phyloP scores from a whole-genome alignment of 2,888 invertebrate species.

The Drosophila crucigera region DNA sequence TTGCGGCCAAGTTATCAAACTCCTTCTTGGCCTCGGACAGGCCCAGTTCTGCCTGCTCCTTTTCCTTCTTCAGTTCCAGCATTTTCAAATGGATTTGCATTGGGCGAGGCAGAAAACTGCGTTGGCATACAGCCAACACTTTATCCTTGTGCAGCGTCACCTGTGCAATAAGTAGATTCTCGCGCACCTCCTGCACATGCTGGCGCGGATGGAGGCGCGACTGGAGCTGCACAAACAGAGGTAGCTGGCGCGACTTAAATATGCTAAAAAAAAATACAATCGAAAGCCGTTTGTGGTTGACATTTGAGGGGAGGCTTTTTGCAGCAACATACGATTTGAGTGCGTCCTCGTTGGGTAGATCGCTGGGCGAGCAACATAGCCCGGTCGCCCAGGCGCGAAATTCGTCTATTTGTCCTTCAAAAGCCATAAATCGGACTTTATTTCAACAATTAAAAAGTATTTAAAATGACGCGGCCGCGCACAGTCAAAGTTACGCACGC shows the following conservation, averaged over 20 bases:
- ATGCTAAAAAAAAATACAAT: slow-evolving; percentile 65
- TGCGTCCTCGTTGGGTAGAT: slow-evolving; percentile 81
- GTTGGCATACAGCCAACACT: slow-evolving; percentile 72
- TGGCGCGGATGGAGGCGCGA: slow-evolving; percentile 81
- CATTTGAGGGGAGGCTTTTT: not conserved
- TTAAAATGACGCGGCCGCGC: slow-evolving; percentile 38
- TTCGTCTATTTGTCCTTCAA: slow-evolving; percentile 64
- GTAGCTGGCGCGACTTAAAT: slow-evolving; percentile 82
- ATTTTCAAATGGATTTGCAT: slow-evolving; percentile 79
- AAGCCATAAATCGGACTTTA: slow-evolving; percentile 41
- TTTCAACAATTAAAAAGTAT: slow-evolving; percentile 1
- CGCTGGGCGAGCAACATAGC: slow-evolving; percentile 77
- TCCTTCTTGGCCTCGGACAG: slow-evolving; percentile 67
- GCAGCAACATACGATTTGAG: slow-evolving; percentile 78
- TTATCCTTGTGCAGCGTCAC: slow-evolving; percentile 76
- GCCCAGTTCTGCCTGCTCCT: slow-evolving; percentile 52
- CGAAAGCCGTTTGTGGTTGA: not conserved
- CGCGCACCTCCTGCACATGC: slow-evolving; percentile 76
- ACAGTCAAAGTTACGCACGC: slow-evolving; percentile 9
- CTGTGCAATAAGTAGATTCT: slow-evolving; percentile 82
- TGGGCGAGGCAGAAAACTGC: slow-evolving; percentile 79
- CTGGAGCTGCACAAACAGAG: slow-evolving; percentile 80
- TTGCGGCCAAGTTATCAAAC: slow-evolving; percentile 69
- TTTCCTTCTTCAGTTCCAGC: slow-evolving; percentile 72
- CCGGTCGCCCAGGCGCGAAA: slow-evolving; percentile 83